phyloP scores from a whole-genome alignment of 2,888 invertebrate genomes.

The Bellardia pandia region DNA sequence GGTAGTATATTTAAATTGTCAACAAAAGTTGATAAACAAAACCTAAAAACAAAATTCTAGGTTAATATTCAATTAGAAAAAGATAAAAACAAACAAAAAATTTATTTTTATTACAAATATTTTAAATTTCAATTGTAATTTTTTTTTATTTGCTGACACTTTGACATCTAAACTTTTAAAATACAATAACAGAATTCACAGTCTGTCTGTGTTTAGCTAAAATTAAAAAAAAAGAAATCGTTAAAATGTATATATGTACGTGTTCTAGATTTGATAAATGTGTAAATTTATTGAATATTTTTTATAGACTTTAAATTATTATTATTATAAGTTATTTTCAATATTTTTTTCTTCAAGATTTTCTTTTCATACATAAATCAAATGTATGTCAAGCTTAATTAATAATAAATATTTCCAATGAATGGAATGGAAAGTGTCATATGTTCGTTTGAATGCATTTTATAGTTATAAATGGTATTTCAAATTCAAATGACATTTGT shows the following conservation, averaged over 20 bases:
- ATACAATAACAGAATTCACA: not conserved
- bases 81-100: slow-evolving; percentile 3
- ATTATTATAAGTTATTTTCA: not conserved
- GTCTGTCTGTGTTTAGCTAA: not conserved
- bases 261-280: slow-evolving; percentile 61
- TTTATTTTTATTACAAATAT: slow-evolving; percentile 25
- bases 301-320: slow-evolving; percentile 7
- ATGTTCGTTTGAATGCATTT: slow-evolving; percentile 62
- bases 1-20: not conserved
- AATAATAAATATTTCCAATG: slow-evolving; percentile 68
- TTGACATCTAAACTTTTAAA: slow-evolving; percentile 57
- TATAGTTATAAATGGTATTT: slow-evolving; percentile 65
- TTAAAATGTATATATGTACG: slow-evolving; percentile 37
- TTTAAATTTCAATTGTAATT: slow-evolving; percentile 34
- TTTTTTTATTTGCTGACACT: slow-evolving; percentile 44
- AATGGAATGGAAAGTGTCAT: slow-evolving; percentile 69
- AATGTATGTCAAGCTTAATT: slow-evolving; percentile 69
- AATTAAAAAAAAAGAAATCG: slow-evolving; percentile 23
- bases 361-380: slow-evolving; percentile 65
- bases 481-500: slow-evolving; percentile 64
- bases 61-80: not conserved
- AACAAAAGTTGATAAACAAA: not conserved
- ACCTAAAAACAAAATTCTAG: not conserved
- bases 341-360: slow-evolving; percentile 4
- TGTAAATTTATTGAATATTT: slow-evolving; percentile 61